These are phyloP conservation scores for Heliconius sara DNA, from an alignment of 2,888 invertebrate species.

Conservation along the genomic window DNA sequence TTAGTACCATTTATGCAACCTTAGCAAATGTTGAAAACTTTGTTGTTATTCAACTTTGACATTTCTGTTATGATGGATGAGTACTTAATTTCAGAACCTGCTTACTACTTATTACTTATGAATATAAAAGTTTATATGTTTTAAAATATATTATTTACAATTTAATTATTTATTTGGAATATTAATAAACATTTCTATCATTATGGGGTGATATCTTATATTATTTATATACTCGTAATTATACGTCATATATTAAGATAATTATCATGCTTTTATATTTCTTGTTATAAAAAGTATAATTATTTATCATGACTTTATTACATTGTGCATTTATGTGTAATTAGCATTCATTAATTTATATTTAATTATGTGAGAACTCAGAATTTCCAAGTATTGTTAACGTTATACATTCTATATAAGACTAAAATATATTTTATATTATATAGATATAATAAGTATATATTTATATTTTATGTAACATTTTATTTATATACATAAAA, in stretches of 20 bases:
- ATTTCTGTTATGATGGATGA: conserved; percentile 6
- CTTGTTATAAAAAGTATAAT: not conserved
- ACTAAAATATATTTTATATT: not conserved
- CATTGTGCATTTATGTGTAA: conserved; percentile 5
- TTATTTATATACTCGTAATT: not conserved
- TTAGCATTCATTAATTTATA: conserved; percentile 13
- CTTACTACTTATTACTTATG: too few relatives aligned
- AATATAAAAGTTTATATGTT: not conserved
- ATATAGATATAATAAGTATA: not conserved
- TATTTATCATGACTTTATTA: not conserved
- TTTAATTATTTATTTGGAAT: not conserved
- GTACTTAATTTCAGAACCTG: not conserved
- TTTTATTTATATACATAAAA: not conserved
- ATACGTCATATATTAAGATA: not conserved
- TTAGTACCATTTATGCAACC: conserved; percentile 34
- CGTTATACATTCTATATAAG: not conserved
- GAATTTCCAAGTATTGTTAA: conserved; percentile 5
- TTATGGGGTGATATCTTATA: not conserved
- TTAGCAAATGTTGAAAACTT: conserved; percentile 24
- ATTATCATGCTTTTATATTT: not conserved
- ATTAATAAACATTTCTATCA: not conserved
- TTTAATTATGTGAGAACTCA: conserved; percentile 13
- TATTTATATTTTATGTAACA: conserved; percentile 1
- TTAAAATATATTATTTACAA: not conserved
- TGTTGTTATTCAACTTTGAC: conserved; percentile 6